These are phyloP conservation scores for Actinopyga echinites DNA, from an alignment of 53 echinoderm and acorn worm species.

Conservation along the genomic window DNA sequence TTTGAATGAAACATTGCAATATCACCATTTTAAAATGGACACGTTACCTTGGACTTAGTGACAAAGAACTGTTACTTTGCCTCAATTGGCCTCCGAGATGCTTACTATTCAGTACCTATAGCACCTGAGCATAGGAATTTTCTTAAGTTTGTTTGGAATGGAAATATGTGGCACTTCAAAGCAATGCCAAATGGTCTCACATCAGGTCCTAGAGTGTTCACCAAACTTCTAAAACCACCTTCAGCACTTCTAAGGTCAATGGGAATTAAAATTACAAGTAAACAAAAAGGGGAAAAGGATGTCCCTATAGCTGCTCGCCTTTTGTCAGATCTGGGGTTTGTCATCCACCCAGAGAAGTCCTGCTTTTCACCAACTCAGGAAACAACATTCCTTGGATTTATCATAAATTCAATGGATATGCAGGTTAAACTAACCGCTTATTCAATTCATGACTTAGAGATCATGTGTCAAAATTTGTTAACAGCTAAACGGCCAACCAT, in stretches of 20 bases:
- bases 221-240: constrained; percentile 56
- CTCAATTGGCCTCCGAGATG: constrained; percentile 49
- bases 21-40: constrained; percentile 62
- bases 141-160: constrained; percentile 44
- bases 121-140: constrained; percentile 39
- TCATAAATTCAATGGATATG: constrained; percentile 52
- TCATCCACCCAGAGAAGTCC: constrained; percentile 51
- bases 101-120: constrained; percentile 57
- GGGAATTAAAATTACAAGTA: constrained; percentile 24
- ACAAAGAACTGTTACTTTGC: constrained; percentile 51
- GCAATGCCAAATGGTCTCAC: constrained; percentile 49
- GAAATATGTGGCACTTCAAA: constrained; percentile 35
- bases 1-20: constrained; percentile 40
- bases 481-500: constrained; percentile 18
- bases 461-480: constrained; percentile 5
- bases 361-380: constrained; percentile 47
- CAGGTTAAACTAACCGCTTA: neutral
- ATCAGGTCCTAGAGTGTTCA: constrained; percentile 51
- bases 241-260: constrained; percentile 10
- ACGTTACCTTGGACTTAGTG: constrained; percentile 17
- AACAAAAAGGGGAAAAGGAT: neutral
- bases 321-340: constrained; percentile 43
- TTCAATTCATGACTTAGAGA: constrained; percentile 38
- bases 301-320: neutral
- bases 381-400: constrained; percentile 59